These are phyloP conservation scores for Platerodrilus igneus DNA, from an alignment of 2,888 invertebrate genomes.

Conservation along the genomic window DNA sequence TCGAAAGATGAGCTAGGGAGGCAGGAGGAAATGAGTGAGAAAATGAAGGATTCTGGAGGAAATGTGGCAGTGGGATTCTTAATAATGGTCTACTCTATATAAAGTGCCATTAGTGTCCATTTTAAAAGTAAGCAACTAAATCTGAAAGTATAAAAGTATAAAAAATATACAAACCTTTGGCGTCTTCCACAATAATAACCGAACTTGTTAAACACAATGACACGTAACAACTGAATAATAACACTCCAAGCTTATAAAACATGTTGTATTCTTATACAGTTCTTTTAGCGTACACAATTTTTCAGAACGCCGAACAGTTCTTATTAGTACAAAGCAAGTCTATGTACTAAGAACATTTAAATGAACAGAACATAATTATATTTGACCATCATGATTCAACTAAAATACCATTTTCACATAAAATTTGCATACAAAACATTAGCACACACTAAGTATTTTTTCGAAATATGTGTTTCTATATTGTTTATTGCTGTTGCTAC, in stretches of 20 bases:
- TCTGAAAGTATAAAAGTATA: too few relatives aligned
- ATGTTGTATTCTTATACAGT: constrained; percentile 13
- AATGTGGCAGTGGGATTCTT: too few relatives aligned
- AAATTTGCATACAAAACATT: constrained; percentile 20
- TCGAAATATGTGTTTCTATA: constrained; percentile 18
- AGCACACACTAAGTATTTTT: constrained; percentile 9
- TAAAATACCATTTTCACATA: constrained; percentile 22
- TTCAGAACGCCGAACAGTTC: background rate
- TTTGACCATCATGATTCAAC: constrained; percentile 35
- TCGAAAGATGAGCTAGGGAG: too few relatives aligned
- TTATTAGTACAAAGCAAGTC: background rate
- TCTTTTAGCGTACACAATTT: constrained; percentile 11
- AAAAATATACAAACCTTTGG: too few relatives aligned
- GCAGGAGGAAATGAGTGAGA: too few relatives aligned
- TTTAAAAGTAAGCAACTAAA: too few relatives aligned
- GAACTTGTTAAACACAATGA: constrained; percentile 24
- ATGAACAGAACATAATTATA: constrained; percentile 18
- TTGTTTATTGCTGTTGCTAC: too few relatives aligned
- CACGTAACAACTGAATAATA: constrained; percentile 21
- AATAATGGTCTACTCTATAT: too few relatives aligned
- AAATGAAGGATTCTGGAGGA: too few relatives aligned
- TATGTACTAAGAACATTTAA: background rate
- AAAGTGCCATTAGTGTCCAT: too few relatives aligned
- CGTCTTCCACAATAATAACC: constrained; percentile 43
- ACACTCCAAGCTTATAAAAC: constrained; percentile 29